Percentiles rank a stretch among this genome's conserved stretches.
Evolutionary conservation across 2,888 invertebrate genomes (phyloP).

Genomic region (Cremastinae sp.): DNA sequence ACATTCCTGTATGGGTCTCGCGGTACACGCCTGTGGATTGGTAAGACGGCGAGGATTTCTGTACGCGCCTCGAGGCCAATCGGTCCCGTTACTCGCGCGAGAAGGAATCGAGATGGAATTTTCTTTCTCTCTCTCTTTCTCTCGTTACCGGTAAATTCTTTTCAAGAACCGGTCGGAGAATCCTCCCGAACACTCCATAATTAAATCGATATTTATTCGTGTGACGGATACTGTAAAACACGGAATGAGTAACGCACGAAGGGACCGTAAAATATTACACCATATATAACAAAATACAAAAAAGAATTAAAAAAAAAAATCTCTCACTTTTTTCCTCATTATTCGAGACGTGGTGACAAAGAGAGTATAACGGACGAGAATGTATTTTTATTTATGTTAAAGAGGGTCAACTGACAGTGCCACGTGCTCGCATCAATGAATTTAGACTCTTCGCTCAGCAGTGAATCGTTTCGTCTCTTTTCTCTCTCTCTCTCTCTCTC

Average conservation of each 20-base stretch:
- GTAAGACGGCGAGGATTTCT: slow-evolving; percentile 21
- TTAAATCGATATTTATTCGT: slow-evolving; percentile 9
- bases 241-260: slow-evolving; percentile 20
- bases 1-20: slow-evolving; percentile 35
- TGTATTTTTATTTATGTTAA: no score
- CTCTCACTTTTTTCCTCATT: no score
- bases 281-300: background rate
- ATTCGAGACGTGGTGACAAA: no score
- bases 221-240: slow-evolving; percentile 8
- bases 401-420: no score
- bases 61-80: slow-evolving; percentile 39
- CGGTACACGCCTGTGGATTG: slow-evolving; percentile 12
- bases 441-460: no score
- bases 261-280: background rate
- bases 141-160: slow-evolving; percentile 38
- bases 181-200: slow-evolving; percentile 35
- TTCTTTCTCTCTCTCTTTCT: slow-evolving; percentile 29
- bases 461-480: no score
- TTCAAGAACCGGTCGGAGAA: slow-evolving; percentile 50
- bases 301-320: background rate
- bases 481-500: no score
- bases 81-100: slow-evolving; percentile 53
- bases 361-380: no score
- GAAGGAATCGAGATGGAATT: slow-evolving; percentile 37
- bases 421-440: no score